phyloP scores from a whole-genome alignment of 2,113 vertebrate genomes.

The Rhipidura dahli region DNA sequence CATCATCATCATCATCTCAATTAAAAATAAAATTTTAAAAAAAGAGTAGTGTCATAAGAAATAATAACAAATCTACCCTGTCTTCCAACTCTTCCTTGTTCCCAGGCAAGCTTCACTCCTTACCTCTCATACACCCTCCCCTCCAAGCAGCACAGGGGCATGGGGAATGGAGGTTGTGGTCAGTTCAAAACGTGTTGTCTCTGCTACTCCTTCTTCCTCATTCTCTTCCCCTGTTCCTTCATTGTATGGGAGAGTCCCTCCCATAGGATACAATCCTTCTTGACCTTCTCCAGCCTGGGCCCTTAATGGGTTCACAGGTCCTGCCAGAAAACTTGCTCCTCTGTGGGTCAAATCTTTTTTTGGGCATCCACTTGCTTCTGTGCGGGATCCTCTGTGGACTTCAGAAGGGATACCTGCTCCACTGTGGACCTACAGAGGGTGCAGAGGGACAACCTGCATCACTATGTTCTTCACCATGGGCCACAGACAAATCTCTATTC shows the following conservation, averaged over 20 bases:
- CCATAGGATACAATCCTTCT: neutral
- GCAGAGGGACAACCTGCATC: neutral
- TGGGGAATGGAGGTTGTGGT: neutral
- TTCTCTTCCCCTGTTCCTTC: neutral
- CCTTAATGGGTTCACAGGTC: rapidly evolving
- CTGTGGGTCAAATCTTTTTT: neutral
- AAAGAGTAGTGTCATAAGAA: too few relatives aligned
- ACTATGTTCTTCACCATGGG: neutral
- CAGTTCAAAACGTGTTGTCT: neutral
- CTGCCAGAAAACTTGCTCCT: neutral
- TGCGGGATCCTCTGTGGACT: rapidly evolving
- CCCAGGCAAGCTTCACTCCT: neutral
- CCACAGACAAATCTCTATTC: neutral
- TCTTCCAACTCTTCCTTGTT: neutral
- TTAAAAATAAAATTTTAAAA: neutral
- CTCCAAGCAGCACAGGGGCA: neutral
- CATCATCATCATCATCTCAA: too few relatives aligned
- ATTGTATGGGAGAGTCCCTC: rapidly evolving
- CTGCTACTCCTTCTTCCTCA: neutral
- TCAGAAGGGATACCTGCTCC: neutral
- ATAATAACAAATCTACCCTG: neutral
- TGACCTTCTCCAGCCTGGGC: neutral
- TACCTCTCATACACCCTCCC: neutral
- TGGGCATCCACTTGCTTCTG: neutral
- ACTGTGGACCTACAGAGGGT: neutral